Conservation (phyloP, 2,888 invertebrate species). For the Ormyrus thymus region DNA sequence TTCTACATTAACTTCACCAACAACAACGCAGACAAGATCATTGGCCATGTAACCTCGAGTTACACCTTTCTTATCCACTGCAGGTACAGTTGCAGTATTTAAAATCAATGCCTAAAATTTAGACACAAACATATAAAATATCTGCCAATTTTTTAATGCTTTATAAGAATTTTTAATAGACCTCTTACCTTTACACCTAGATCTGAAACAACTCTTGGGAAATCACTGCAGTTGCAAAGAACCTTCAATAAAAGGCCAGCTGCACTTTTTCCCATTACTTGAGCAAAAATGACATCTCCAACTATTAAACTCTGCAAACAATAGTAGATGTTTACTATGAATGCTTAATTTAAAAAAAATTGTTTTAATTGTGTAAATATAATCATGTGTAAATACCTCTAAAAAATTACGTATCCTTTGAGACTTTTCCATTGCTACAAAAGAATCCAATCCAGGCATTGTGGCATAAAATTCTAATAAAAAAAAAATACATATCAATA, state of each 20-base stretch:
- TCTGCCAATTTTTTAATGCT: neutral
- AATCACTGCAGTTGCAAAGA: conserved; percentile 87
- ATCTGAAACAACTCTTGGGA: conserved; percentile 88
- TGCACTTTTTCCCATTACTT: conserved; percentile 84
- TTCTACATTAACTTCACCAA: conserved; percentile 89
- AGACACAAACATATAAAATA: neutral
- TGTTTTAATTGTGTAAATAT: conserved; percentile 55
- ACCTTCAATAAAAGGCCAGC: conserved; percentile 87
- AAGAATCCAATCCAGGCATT: conserved; percentile 92
- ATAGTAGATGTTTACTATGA: neutral
- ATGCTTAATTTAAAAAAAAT: neutral
- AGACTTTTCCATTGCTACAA: conserved; percentile 86
- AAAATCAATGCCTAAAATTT: conserved; percentile 70
- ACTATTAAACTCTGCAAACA: conserved; percentile 70
- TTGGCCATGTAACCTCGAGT: conserved; percentile 87
- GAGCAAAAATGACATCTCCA: conserved; percentile 87
- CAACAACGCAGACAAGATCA: conserved; percentile 92
- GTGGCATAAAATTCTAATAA: conserved; percentile 84
- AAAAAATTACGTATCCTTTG: conserved; percentile 87
- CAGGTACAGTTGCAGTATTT: conserved; percentile 80
- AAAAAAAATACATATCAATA: conserved; percentile 6
- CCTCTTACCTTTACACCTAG: conserved; percentile 85
- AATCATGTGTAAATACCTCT: conserved; percentile 78
- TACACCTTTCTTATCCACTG: conserved; percentile 87
- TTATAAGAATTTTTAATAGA: conserved; percentile 1